Evolutionary conservation across 2,888 invertebrate species (phyloP).

Genomic region (Andrena chrysosceles): DNA sequence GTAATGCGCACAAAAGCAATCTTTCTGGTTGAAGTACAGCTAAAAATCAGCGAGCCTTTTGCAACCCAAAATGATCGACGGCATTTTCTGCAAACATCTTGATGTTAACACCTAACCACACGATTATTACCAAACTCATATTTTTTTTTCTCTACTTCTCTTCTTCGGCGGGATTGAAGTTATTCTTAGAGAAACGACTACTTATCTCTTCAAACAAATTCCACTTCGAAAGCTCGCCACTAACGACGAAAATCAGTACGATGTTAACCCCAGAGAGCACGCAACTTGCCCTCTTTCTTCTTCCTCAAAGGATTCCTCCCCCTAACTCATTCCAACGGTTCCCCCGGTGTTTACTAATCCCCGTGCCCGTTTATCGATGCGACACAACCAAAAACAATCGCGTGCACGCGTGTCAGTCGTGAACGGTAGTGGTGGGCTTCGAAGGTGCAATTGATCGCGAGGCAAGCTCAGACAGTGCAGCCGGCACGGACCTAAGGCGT

Average conservation of each 20-base stretch:
- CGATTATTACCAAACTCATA: too few species aligned
- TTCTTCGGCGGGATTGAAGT: too few species aligned
- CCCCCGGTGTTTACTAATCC: slow-evolving; percentile 34
- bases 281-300: not conserved
- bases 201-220: too few species aligned
- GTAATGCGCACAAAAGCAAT: too few species aligned
- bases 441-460: slow-evolving; percentile 55
- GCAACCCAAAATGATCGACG: too few species aligned
- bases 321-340: slow-evolving; percentile 16
- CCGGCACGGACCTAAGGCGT: slow-evolving; percentile 42
- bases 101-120: too few species aligned
- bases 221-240: too few species aligned
- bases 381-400: slow-evolving; percentile 35
- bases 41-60: too few species aligned
- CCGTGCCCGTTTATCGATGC: slow-evolving; percentile 17
- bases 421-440: slow-evolving; percentile 12
- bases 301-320: not conserved
- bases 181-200: too few species aligned
- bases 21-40: too few species aligned
- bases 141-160: too few species aligned
- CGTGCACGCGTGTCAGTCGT: not conserved
- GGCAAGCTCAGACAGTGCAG: slow-evolving; percentile 22
- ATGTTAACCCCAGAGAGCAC: not conserved
- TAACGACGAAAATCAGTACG: not conserved
- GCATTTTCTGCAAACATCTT: too few species aligned